phyloP scores from a whole-genome alignment of 2,113 vertebrate species.

The Eira barbara region DNA sequence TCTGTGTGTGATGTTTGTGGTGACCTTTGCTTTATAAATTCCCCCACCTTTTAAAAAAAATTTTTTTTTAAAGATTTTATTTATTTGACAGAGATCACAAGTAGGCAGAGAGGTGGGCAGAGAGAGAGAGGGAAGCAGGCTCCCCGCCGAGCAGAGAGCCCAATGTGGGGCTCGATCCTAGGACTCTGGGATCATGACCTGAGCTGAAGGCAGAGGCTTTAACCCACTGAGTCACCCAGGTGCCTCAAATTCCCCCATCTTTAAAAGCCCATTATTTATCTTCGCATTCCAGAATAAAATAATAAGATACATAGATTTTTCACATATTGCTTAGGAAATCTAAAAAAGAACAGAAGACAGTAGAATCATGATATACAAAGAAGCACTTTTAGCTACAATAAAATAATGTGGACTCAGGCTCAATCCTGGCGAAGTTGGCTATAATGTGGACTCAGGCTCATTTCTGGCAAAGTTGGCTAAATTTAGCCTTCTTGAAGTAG shows the following conservation, averaged over 20 bases:
- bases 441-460: too few species aligned
- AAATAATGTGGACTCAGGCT: background rate
- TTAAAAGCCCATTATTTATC: background rate
- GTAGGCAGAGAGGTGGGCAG: too few species aligned
- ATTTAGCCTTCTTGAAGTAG: background rate
- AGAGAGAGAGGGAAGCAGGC: too few species aligned
- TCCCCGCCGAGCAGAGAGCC: too few species aligned
- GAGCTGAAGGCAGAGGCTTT: too few species aligned
- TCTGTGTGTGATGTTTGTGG: background rate
- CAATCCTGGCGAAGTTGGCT: background rate
- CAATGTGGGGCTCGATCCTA: too few species aligned
- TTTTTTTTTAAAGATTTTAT: too few species aligned
- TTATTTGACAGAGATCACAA: too few species aligned
- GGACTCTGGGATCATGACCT: too few species aligned
- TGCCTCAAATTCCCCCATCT: background rate
- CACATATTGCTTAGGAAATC: background rate
- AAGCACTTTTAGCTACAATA: background rate
- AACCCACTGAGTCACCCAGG: too few species aligned
- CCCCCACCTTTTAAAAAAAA: background rate
- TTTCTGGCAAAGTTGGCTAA: background rate
- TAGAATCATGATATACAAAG: background rate
- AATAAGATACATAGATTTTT: background rate
- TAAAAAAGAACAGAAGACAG: background rate
- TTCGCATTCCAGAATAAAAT: conserved; percentile 13
- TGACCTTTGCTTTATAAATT: background rate